Base-by-base conservation (phyloP, 64 coral and sea anemone species). In the Cladopsammia gracilis region DNA sequence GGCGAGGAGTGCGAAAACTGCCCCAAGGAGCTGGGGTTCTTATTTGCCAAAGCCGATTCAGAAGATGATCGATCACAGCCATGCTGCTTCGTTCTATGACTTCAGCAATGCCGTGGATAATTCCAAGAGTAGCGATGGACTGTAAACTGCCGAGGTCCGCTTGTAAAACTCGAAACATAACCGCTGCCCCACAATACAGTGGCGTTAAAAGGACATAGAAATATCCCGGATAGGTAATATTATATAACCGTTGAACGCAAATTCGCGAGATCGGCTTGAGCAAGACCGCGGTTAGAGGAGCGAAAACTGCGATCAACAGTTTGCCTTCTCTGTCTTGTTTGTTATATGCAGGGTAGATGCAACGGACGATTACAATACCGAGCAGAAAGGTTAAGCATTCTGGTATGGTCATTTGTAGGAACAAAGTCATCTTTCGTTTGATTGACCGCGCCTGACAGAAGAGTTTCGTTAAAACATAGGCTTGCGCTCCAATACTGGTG, bases 41-140 rank as follows among this genome's bases (percentile, higher is more conserved):
- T 54, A 54, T 1, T 42, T 72, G 47, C 10, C 70, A 72, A 72
- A 72, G 70, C 70, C 10, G 4, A 45, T 72, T 25, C 9, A 25
- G 46, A 13, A 72, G 10, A 72, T 72, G 70, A 72, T 72, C 70
- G 12, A 72, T 46, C 25, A 72, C 34, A 72, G 46, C 70, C 70
- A 72, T 72, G 10, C 23, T 44, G 10, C 70, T 72, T 46, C 70
- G 70, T 72, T 72, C 70, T 72, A 72, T 72, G 70, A 72, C 70
- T 46, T 72, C 70, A 13, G 70, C 6, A 47, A 42, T 12, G n/a
- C 70, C 70, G 22, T 72, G 70, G 70, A 72, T 45, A 0, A 72
- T 72, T 45, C 70, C 70, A 44, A 72, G 25, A 46, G 43, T 72
- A 7, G 26, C 70, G 10, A 72, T 72, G 6, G 70, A 72, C 15